phyloP scores from a whole-genome alignment of 2,888 invertebrate genomes.

The Aleiodes alternator region DNA sequence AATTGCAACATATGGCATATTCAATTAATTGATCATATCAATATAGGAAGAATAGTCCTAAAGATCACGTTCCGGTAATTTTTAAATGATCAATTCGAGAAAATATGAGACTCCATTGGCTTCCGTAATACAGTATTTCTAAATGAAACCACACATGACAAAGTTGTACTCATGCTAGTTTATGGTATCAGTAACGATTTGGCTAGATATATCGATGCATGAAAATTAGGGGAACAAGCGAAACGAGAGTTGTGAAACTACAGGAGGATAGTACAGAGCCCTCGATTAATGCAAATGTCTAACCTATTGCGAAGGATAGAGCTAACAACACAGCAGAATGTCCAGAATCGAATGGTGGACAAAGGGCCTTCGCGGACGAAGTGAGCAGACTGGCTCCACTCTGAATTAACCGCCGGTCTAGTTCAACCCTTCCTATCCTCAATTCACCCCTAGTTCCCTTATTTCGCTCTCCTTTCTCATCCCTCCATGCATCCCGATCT shows the following conservation, averaged over 20 bases:
- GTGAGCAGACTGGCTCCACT: conserved; percentile 30
- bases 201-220: conserved; percentile 17
- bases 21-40: too few species aligned
- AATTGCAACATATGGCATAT: too few species aligned
- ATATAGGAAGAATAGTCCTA: too few species aligned
- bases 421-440: neutral
- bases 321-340: conserved; percentile 55
- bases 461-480: conserved; percentile 27
- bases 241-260: conserved; percentile 18
- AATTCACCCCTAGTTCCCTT: neutral
- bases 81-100: too few species aligned
- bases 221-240: conserved; percentile 31
- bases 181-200: neutral
- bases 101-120: too few species aligned
- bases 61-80: too few species aligned
- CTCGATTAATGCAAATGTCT: conserved; percentile 71
- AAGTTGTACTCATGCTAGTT: neutral
- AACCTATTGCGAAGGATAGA: conserved; percentile 65
- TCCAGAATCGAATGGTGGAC: conserved; percentile 49
- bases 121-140: neutral
- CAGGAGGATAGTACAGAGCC: conserved; percentile 10
- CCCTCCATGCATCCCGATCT: conserved; percentile 36
- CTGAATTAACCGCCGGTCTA: conserved; percentile 29
- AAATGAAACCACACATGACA: neutral
- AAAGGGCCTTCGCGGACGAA: conserved; percentile 40